Percentiles rank a stretch among this genome's conserved stretches.
Conservation (phyloP, 2,888 invertebrate genomes). For the Cerastis leucographa region DNA sequence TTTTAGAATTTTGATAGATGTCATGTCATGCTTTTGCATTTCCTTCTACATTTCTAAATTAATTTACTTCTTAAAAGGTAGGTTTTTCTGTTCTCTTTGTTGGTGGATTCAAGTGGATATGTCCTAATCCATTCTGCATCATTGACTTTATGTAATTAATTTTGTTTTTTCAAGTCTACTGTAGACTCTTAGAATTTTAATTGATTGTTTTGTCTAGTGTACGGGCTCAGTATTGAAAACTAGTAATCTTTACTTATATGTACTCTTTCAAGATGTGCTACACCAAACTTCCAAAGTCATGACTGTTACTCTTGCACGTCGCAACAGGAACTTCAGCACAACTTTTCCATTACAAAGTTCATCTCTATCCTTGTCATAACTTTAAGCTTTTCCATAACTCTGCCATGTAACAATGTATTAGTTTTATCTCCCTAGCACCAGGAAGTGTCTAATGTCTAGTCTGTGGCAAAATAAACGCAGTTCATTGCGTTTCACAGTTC, state of each 20-base stretch:
- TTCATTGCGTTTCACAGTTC: conserved; percentile 52
- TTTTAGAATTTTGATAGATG: background rate
- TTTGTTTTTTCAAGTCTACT: background rate
- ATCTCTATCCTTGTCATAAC: background rate
- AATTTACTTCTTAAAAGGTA: background rate
- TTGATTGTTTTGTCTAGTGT: background rate
- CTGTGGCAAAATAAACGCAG: conserved; percentile 33
- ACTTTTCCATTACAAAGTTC: conserved; percentile 9
- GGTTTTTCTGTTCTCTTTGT: background rate
- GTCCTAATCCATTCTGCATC: background rate
- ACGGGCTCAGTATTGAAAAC: background rate
- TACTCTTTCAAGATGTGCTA: background rate
- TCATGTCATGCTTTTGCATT: background rate
- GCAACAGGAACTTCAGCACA: background rate
- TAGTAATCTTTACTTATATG: background rate
- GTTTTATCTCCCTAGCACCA: conserved; percentile 11
- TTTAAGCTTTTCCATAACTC: background rate
- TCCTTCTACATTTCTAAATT: background rate
- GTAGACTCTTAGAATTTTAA: background rate
- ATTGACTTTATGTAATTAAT: background rate
- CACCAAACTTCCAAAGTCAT: background rate
- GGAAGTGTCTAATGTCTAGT: conserved; percentile 32
- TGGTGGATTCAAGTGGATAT: background rate
- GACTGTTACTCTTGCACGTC: background rate
- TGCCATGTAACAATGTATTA: conserved; percentile 10